phyloP scores from a whole-genome alignment of 2,113 vertebrate species.

The Sakesphorus luctuosus region DNA sequence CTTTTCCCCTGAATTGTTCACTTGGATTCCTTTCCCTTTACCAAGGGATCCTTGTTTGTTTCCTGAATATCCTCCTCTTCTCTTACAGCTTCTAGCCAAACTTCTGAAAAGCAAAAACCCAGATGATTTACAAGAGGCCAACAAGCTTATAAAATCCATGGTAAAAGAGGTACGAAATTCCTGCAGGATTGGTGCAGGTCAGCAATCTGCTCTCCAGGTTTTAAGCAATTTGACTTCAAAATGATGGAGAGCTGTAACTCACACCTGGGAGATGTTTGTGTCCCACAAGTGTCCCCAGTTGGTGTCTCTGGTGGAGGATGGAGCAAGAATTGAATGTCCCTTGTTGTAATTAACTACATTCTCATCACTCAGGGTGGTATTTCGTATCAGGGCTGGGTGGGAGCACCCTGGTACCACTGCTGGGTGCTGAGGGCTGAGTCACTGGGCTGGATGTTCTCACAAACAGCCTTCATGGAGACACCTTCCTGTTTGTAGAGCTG shows the following conservation, averaged over 20 bases:
- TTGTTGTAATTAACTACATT: neutral
- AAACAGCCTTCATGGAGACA: neutral
- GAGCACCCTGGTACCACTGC: neutral
- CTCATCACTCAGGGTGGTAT: neutral
- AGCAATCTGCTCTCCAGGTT: neutral
- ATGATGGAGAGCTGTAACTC: neutral
- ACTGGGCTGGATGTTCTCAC: neutral
- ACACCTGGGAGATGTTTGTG: neutral
- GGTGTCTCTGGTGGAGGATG: neutral
- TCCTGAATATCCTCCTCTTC: neutral
- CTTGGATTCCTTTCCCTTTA: neutral
- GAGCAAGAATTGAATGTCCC: neutral
- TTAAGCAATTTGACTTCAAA: neutral
- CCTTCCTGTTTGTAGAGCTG: neutral
- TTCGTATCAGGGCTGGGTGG: neutral
- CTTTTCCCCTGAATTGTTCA: neutral
- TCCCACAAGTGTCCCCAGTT: neutral
- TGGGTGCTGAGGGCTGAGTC: neutral
- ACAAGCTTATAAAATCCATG: constrained; percentile 96
- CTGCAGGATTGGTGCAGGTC: neutral
- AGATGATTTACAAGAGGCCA: constrained; percentile 93
- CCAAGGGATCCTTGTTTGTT: neutral
- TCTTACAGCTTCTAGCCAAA: constrained; percentile 85
- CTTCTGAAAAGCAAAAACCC: constrained; percentile 96
- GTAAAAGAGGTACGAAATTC: constrained; percentile 90